Evolutionary conservation across 2,888 invertebrate species (phyloP), one percentile per base, ranked within the genome.

Genomic region (Morpho helenor): DNA sequence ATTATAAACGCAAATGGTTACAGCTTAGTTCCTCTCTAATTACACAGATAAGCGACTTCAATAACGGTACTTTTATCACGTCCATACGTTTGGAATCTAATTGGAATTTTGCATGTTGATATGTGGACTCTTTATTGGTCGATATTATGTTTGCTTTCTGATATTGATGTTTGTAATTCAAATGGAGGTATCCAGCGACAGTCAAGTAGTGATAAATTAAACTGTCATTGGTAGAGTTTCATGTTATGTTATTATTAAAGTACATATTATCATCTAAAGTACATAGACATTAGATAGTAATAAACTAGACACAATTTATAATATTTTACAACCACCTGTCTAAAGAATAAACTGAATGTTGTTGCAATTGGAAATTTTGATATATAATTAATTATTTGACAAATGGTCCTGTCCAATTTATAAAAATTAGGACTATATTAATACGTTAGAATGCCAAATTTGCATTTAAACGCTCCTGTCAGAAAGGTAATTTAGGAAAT

Each of bases 21-120:
- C 82, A 89, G 89, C 86, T 88, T 86, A 87, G 83, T 89, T 83
- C 79, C 71, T 84, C 87, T 87, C 89, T 87, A 90, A 90, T 90
- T 88, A 90, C 88, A 75, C 68, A 85, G 90, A 90, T 90, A 90
- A 90, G 85, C 76, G 70, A 80, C 77, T 86, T 76, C 87, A 89
- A 90, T 90, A 90, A 88, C 84, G 86, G 81, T 79, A 77, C 77
- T 77, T 86, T 88, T 90, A 89, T 90, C 90, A 85, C 81, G 87
- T 86, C 82, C 83, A 79, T 87, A 79, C 82, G 87, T 87, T 85
- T 79, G 75, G 86, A 88, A 87, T 90, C 87, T 90, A 90, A 90
- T 89, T 89, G 88, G 87, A 85, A 87, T 88, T 89, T 89, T 77
- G 86, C 89, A 87, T 89, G 87, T 87, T 83, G 83, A 87, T 89